Evolutionary conservation across 2,797 vertebrate genomes (phyloP), one percentile per base, ranked within the genome.

Genomic region (Leptodactylus fallax): DNA sequence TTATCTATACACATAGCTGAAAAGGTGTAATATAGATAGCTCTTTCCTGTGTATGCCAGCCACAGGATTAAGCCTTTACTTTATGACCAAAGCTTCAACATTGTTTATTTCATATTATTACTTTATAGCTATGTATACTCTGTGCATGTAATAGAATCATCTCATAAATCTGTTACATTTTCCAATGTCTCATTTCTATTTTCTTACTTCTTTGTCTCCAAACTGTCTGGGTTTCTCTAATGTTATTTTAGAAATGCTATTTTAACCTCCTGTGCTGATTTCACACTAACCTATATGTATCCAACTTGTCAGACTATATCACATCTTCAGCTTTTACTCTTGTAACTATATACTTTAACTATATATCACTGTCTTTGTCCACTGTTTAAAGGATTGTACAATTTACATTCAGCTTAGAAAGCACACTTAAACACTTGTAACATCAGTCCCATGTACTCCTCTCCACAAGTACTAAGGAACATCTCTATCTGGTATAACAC

Each of bases 261-360:
- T 76, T 77, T 85, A 85, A 85, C 71, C 83, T 85, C 72, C 56
- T 61, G 83, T 77, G 72, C 55, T 76, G 71, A 85, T 85, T 85
- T 85, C 83, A 85, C 71, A 77, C 71, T 85, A 23, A 49, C 55
- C 51, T 76, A 49, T 60, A 47, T 19, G 36, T 60, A 36, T 85
- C 6, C 23, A 47, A 7, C 69, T 16, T 76, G 83, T 77, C 76
- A 85, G 27, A 58, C 74, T 77, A 7, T 51, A 51, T 47, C 83
- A 72, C 82, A 77, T 85, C 72, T 36, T 74, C 9, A 7, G 23
- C 51, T 45, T 51, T 69, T 60, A 19, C 51, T 23, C 71, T n/a
- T 63, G 56, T 49, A 85, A 76, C 72, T 23, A 63, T 74, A 77
- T 85, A 47, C 27, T 49, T 76, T 60, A 16, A 1, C 72, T 17